phyloP scores from a whole-genome alignment of 2,113 vertebrate species.

The Paraplagusia blochii region DNA sequence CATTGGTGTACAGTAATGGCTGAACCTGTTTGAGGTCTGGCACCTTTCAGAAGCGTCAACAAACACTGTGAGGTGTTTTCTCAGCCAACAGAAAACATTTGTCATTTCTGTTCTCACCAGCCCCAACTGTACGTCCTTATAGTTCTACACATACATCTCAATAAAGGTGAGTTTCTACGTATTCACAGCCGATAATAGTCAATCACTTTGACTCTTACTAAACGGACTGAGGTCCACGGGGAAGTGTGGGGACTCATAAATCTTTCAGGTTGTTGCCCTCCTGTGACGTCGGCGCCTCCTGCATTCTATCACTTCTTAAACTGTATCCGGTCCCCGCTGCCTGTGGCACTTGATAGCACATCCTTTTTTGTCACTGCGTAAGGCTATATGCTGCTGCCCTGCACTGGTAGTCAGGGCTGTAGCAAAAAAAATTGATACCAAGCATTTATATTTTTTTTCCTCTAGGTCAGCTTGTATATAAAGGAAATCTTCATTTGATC shows the following conservation, averaged over 20 bases:
- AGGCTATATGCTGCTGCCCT: constrained; percentile 26
- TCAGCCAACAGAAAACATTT: constrained; percentile 39
- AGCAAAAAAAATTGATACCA: constrained; percentile 8
- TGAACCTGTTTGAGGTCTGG: constrained; percentile 20
- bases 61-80: constrained; percentile 57
- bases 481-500: background rate
- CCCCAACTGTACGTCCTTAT: constrained; percentile 5
- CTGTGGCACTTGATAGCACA: constrained; percentile 40
- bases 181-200: background rate
- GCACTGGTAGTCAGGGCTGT: background rate
- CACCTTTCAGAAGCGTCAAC: constrained; percentile 34
- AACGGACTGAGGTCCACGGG: background rate
- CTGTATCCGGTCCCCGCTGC: constrained; percentile 43
- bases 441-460: background rate
- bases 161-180: constrained; percentile 20
- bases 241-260: constrained; percentile 17
- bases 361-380: constrained; percentile 37
- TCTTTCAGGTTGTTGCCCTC: constrained; percentile 34
- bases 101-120: constrained; percentile 3
- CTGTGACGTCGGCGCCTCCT: constrained; percentile 23
- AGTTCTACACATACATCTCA: constrained; percentile 17
- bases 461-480: background rate
- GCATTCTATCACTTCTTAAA: constrained; percentile 34
- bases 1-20: constrained; percentile 30
- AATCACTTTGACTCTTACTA: background rate